Percentiles rank a stretch among this genome's conserved stretches.
These are phyloP conservation scores for Anoplophora glabripennis DNA, from an alignment of 1,140 invertebrate species.

Conservation along the genomic window DNA sequence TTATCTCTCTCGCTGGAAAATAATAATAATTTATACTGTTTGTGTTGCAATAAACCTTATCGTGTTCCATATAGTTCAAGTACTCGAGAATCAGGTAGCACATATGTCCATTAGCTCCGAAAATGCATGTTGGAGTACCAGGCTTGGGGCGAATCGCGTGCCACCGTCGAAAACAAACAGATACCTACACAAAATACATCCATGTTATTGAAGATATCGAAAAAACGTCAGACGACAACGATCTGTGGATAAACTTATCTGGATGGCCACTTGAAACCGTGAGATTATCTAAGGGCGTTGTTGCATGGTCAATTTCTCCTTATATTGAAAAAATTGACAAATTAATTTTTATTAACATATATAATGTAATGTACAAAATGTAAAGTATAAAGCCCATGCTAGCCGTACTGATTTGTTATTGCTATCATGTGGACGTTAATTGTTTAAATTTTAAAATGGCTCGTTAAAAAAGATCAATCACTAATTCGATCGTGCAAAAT, in stretches of 20 bases:
- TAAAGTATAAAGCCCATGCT: too few species aligned
- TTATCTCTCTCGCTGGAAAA: too few species aligned
- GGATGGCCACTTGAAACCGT: neutral
- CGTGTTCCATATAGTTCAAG: neutral
- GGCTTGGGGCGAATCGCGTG: neutral
- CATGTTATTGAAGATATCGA: neutral
- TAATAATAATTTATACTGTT: neutral
- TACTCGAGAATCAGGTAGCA: slow-evolving; percentile 6
- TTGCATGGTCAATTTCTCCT: too few species aligned
- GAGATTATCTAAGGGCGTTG: neutral
- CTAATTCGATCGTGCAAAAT: too few species aligned
- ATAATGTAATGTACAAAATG: too few species aligned
- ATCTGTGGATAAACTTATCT: neutral
- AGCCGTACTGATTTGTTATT: too few species aligned
- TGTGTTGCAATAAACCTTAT: slow-evolving; percentile 5
- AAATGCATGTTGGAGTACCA: too few species aligned
- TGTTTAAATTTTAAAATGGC: too few species aligned
- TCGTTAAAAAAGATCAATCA: too few species aligned
- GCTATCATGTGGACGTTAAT: too few species aligned
- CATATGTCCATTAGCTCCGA: neutral
- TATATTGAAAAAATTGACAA: too few species aligned
- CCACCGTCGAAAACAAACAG: neutral
- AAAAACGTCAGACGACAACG: neutral
- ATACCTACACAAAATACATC: neutral
- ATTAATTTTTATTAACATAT: too few species aligned